Conservation (phyloP, 2,888 invertebrate species). For the Vandiemenella viatica region DNA sequence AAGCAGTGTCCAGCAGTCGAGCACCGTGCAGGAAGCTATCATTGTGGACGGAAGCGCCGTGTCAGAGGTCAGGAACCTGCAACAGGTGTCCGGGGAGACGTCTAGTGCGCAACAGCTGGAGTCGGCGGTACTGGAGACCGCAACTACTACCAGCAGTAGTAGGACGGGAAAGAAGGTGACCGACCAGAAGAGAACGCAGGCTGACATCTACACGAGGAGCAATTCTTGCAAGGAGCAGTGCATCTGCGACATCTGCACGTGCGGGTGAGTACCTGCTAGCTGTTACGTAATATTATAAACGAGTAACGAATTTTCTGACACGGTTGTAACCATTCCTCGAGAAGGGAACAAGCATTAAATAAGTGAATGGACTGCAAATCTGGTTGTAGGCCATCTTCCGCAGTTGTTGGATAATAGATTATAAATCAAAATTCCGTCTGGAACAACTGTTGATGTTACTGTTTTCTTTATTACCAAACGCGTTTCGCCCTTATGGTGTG, state of each 20-base stretch:
- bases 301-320: too few species aligned
- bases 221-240: constrained; percentile 55
- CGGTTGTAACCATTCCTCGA: background rate
- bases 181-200: background rate
- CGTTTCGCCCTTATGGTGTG: too few species aligned
- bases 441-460: too few species aligned
- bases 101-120: background rate
- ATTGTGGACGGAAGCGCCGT: background rate
- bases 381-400: too few species aligned
- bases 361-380: too few species aligned
- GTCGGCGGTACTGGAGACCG: background rate
- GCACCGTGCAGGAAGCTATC: constrained; percentile 1
- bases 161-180: constrained; percentile 1
- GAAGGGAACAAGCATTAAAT: background rate
- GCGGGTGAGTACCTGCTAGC: constrained; percentile 54
- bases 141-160: background rate
- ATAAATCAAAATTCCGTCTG: too few species aligned
- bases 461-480: too few species aligned
- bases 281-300: too few species aligned
- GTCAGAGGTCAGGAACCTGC: background rate
- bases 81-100: background rate
- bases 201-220: background rate
- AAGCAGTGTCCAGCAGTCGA: background rate
- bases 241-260: constrained; percentile 80
- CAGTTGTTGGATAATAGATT: too few species aligned